Evolutionary conservation across 2,797 vertebrate species (phyloP), one percentile per base, ranked within the genome.

Genomic region (Tokudaia muenninki): DNA sequence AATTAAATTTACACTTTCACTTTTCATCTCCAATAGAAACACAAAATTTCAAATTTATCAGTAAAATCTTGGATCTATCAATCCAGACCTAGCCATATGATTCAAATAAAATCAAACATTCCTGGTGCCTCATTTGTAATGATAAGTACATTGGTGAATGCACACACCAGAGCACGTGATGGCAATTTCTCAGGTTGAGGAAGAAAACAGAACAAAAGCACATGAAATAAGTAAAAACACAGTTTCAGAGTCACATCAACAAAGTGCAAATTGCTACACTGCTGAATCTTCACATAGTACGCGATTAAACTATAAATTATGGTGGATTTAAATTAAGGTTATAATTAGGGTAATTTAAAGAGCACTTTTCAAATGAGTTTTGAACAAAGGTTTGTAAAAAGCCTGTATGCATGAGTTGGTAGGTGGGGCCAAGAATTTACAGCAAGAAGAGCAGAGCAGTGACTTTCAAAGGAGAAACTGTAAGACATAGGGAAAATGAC

Each of bases 271-370:
- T 84, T 63, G 86, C 26, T 95, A 34, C 26, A 89, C 90, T 29
- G 6, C 26, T 16, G 22, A 82, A 6, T 94, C 61, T 94, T 95
- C 67, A 91, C 6, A 65, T 44, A 94, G 41, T 8, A 87, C 22
- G 86, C 87, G 52, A 92, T 74, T 94, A 87, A 95, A 57, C 10
- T 90, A n/a, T 34, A 94, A 63, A 90, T 90, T 81, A 82, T 50
- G 5, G 12, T 87, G 12, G 77, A 87, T 88, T 96, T 90, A 96
- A 94, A 96, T 90, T 87, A 70, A 52, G 59, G 29, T 79, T 89
- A 34, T 84, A 93, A 86, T 86, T 90, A 89, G 87, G 37, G 37
- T 80, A 52, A 91, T 94, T 84, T 79, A 75, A 41, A 90, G 75
- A 84, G n/a, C 11, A 50, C 21, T 89, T 94, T 89, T 61, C n/a